phyloP scores from a whole-genome alignment of 2,113 vertebrate species.

The Willisornis vidua region DNA sequence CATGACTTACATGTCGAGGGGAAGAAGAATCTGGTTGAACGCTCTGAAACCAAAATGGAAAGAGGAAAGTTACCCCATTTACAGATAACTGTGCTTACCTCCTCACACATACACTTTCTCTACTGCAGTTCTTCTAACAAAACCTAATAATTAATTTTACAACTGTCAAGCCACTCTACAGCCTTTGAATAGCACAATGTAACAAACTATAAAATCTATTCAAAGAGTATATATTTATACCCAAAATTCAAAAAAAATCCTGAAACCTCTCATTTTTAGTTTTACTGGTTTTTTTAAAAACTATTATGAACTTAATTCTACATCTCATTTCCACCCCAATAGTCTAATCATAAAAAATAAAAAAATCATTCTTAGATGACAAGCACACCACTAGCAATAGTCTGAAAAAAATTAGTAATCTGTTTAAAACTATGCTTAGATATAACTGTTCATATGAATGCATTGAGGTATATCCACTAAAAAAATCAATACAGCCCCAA shows the following conservation, averaged over 20 bases:
- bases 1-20: constrained; percentile 91
- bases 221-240: neutral
- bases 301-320: neutral
- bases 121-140: neutral
- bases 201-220: neutral
- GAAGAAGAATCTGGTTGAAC: constrained; percentile 98
- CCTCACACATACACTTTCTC: neutral
- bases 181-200: neutral
- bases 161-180: neutral
- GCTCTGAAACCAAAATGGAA: constrained; percentile 81
- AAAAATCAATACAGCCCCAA: neutral
- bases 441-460: neutral
- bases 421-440: neutral
- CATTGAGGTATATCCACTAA: neutral
- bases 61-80: neutral
- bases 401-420: neutral
- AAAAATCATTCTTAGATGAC: neutral
- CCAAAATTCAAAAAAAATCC: neutral
- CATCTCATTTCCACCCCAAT: neutral
- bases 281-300: neutral
- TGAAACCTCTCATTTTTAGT: neutral
- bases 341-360: neutral
- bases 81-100: neutral
- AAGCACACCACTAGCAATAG: neutral
- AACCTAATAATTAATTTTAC: neutral